Evolutionary conservation across 2,888 invertebrate genomes (phyloP).

Genomic region (Sympetrum striolatum): DNA sequence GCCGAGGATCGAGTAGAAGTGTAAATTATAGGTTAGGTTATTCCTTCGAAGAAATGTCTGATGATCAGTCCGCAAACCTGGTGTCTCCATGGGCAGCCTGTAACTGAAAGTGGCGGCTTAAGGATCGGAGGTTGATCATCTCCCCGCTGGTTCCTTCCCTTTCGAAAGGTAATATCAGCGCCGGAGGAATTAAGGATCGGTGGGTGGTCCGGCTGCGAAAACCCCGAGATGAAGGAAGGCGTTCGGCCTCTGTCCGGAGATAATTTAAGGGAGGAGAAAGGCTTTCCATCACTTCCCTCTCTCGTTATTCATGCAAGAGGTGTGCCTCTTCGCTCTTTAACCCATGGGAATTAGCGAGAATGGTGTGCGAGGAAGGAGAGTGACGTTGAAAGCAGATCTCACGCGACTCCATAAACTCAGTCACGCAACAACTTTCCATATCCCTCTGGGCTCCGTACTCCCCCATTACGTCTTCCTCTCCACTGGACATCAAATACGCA

Average conservation of each 20-base stretch:
- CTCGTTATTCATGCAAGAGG: conserved; percentile 5
- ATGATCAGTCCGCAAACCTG: too few species aligned
- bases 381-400: neutral
- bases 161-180: neutral
- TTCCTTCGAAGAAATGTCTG: too few species aligned
- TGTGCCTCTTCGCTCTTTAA: neutral
- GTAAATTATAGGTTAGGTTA: too few species aligned
- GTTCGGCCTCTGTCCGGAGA: neutral
- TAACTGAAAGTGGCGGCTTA: too few species aligned
- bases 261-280: neutral
- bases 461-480: neutral
- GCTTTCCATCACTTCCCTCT: neutral
- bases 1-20: too few species aligned
- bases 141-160: neutral
- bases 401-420: neutral
- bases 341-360: neutral
- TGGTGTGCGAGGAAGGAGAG: neutral
- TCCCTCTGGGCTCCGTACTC: neutral
- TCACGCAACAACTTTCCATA: neutral
- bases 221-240: neutral
- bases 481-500: neutral
- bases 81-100: too few species aligned
- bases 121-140: neutral
- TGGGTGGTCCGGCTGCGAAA: neutral
- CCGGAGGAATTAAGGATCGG: neutral